Base-by-base conservation (phyloP, 1,140 invertebrate species). In the Pachyrhynchus sulphureomaculatus region DNA sequence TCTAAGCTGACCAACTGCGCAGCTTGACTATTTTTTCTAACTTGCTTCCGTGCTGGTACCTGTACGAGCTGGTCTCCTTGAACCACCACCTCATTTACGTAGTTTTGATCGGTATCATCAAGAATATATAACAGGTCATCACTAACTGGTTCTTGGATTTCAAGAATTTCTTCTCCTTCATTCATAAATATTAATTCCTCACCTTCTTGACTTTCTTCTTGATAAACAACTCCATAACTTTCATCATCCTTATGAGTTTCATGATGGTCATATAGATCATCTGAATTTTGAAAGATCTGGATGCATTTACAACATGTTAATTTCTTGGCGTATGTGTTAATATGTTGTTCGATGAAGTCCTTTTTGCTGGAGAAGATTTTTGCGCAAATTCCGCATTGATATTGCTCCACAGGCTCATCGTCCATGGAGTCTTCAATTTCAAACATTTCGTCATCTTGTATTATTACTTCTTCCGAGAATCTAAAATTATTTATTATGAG, bases 1-100 rank as follows among this genome's bases (percentile, higher is more conserved):
- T 75, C 74, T 1, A 73, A 55, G 33, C 68, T 69, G 0, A 74
- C 69, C 6, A 74, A 62, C 15, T 67, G 56, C 0, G 58, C 44
- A 23, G 65, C 12, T 58, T 53, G 20, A 44, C 37, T 2, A 20
- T 15, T 39, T 10, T 41, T 45, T 13, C 13, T 29, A 15, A 18
- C 21, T 17, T 65, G 37, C 23, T 59, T 26, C 21, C 42, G 26
- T 34, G n/a, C 2, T 8, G 36, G 39, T 4, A 37, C 21, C n/a
- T 44, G 37, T 4, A 68, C 59, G n/a, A 29, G 26, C 5, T 29
- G 26, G 5, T 66, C 68, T 47, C 70, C 70, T 23, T 72, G 68
- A 13, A 75, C 69, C 0, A 74, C 65, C 1, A 74, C 69, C 47
- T 75, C 74, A 47, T 75, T 74, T 5, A 71, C 65, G 51, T 68